A percentile compares a stretch with the other conserved stretches of the same genome.
phyloP scores from a whole-genome alignment of 2,113 vertebrate species.

The Mustela lutreola region DNA sequence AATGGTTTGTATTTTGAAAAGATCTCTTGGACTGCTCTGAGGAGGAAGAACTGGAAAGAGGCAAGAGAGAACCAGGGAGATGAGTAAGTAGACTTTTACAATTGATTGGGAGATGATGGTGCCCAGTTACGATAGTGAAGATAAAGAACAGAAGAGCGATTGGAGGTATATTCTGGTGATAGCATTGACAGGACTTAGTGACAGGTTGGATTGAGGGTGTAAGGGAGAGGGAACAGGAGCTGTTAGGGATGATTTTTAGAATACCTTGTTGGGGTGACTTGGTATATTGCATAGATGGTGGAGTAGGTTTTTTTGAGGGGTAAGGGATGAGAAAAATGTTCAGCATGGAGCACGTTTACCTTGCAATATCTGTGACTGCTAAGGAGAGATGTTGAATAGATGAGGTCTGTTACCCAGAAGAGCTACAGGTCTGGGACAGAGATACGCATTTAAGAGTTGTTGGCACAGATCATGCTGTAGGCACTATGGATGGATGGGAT shows the following conservation, averaged over 20 bases:
- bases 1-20: background rate
- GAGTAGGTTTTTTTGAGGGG: background rate
- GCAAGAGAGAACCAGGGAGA: background rate
- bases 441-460: background rate
- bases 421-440: background rate
- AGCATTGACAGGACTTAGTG: background rate
- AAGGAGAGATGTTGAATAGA: background rate
- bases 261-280: background rate
- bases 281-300: background rate
- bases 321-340: background rate
- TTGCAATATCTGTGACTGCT: background rate
- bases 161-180: background rate
- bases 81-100: background rate
- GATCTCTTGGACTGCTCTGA: background rate
- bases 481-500: background rate
- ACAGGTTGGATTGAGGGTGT: background rate
- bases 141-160: background rate
- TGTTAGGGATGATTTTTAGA: background rate
- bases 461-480: background rate
- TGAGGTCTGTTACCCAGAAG: background rate
- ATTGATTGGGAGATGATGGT: background rate
- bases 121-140: background rate
- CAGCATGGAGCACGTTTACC: background rate
- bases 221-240: background rate
- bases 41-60: slow-evolving; percentile 17